Evolutionary conservation across 2,113 vertebrate genomes (phyloP).

Genomic region (Uria aalge): DNA sequence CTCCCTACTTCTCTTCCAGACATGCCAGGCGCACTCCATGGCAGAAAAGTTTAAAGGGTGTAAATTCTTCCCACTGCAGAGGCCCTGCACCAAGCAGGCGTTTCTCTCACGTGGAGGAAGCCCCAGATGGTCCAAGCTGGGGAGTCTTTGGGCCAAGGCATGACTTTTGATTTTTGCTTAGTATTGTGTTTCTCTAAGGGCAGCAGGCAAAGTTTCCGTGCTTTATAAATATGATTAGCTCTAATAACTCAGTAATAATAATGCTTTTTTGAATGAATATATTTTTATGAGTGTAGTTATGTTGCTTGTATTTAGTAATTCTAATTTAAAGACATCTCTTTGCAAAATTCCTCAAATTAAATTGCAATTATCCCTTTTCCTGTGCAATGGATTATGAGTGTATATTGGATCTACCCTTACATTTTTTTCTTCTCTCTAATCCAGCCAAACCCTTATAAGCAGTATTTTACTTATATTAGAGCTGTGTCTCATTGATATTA

Average conservation of each 20-base stretch:
- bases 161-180: background rate
- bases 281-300: constrained; percentile 7
- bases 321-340: constrained; percentile 10
- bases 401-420: constrained; percentile 1
- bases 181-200: background rate
- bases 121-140: background rate
- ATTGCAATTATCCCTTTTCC: constrained; percentile 16
- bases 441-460: constrained; percentile 39
- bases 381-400: constrained; percentile 28
- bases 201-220: background rate
- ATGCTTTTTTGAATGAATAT: background rate
- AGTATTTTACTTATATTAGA: constrained; percentile 50
- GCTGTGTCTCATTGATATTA: constrained; percentile 1
- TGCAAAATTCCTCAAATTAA: constrained; percentile 41
- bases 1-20: background rate
- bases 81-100: accelerated
- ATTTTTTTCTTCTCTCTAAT: constrained; percentile 11
- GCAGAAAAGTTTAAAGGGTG: background rate
- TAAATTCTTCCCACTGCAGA: background rate
- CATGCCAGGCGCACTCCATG: background rate
- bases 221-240: background rate
- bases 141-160: background rate
- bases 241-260: background rate
- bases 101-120: background rate
- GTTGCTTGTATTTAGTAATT: constrained; percentile 27